phyloP scores from a whole-genome alignment of 2,888 invertebrate genomes.

The Nematopogon swammerdamellus region DNA sequence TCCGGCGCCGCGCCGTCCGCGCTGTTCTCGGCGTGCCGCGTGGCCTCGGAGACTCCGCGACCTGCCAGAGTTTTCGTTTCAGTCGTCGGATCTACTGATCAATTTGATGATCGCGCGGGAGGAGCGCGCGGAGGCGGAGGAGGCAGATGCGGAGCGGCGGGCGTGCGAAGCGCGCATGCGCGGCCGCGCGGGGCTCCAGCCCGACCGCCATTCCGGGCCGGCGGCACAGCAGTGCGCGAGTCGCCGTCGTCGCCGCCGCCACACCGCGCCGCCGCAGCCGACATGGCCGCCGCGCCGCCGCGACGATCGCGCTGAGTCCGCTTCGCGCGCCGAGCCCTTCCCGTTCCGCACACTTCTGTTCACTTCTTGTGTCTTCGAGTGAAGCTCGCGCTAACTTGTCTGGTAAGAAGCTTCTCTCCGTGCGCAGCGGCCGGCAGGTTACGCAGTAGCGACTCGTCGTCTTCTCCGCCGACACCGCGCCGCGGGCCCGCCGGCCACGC shows the following conservation, averaged over 20 bases:
- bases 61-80: conserved; percentile 51
- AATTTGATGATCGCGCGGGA: conserved; percentile 26
- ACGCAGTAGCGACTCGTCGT: too few species aligned
- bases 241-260: too few species aligned
- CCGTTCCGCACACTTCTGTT: too few species aligned
- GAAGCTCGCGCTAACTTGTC: neutral
- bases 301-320: conserved; percentile 23
- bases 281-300: conserved; percentile 37
- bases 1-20: too few species aligned
- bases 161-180: conserved; percentile 20
- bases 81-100: conserved; percentile 42
- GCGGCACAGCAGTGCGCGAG: conserved; percentile 44
- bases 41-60: conserved; percentile 37
- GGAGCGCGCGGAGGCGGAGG: conserved; percentile 11
- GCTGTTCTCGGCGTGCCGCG: too few species aligned
- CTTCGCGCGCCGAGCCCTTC: neutral
- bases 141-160: conserved; percentile 14
- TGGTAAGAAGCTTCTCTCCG: neutral
- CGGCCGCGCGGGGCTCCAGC: conserved; percentile 17
- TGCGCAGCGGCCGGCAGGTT: too few species aligned
- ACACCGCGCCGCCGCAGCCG: conserved; percentile 42
- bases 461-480: conserved; percentile 1
- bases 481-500: too few species aligned
- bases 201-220: conserved; percentile 27
- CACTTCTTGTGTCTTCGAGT: neutral